Evolutionary conservation across 92 coral and sea anemone genomes (phyloP), one percentile per base, ranked within the genome.

Genomic region (Parazoanthus atlanticus): DNA sequence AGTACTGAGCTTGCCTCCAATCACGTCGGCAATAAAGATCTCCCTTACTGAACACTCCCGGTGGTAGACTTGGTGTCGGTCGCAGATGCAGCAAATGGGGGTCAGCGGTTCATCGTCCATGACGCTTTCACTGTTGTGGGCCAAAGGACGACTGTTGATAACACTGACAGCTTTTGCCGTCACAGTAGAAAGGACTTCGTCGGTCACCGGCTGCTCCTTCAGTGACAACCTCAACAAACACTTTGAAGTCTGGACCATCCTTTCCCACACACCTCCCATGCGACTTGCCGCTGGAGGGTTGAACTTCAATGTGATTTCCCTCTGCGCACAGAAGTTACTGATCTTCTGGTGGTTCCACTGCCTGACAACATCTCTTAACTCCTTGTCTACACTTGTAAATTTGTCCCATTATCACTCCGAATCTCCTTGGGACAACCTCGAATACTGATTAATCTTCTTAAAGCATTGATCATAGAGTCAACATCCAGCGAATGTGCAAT

Each of bases 1-100:
- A 86, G 77, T 92, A 92, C 72, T 94, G 93, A 3, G 93, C 97
- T 82, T 92, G 94, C 82, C 91, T 90, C 95, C 97, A 94, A 34
- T 61, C 84, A 61, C 91, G 81, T 78, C 88, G 80, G 88, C 65
- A 77, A 26, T 88, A 71, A 7, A 80, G 58, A 52, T 91, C 94
- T n/a, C 79, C 89, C 52, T 88, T 89, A 17, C 61, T 46, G 38
- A 94, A 92, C 17, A 88, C 49, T 25, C 90, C 84, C 49, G 89
- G 89, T 17, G 92, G 92, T 56, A 92, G 61, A 58, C 89, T 58
- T 41, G 89, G 74, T 28, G 74, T 28, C 31, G 86, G 91, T 9
- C 79, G 85, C 71, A 89, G 61, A 7, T 89, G 92, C 71, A 92
- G 56, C 56, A 92, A 56, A 79, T 89, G 94, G 85, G 90, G 10